phyloP scores from a whole-genome alignment of 2,113 vertebrate genomes.

The Tragelaphus strepsiceros region DNA sequence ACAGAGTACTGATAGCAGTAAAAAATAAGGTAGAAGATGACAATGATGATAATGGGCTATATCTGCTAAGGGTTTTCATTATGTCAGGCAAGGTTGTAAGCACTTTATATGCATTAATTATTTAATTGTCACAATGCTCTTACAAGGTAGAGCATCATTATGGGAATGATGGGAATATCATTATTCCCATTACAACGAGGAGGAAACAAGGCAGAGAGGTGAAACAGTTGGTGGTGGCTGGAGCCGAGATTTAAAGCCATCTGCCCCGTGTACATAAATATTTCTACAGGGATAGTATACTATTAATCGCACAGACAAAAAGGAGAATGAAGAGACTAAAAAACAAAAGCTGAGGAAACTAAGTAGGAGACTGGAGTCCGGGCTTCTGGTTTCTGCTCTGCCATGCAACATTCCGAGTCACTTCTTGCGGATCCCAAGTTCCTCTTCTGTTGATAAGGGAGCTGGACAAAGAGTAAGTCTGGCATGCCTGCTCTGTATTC shows the following conservation, averaged over 20 bases:
- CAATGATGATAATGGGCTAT: neutral
- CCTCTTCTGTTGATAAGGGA: neutral
- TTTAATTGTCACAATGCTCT: neutral
- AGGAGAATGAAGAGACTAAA: neutral
- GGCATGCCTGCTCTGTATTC: neutral
- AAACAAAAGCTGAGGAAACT: neutral
- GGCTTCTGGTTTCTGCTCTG: neutral
- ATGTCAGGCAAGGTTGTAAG: neutral
- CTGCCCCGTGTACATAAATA: neutral
- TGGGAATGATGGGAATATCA: neutral
- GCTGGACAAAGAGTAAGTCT: neutral
- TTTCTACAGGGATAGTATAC: neutral
- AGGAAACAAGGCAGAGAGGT: neutral
- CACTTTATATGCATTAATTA: neutral
- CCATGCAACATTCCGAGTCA: neutral
- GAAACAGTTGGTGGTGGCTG: neutral
- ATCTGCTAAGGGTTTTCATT: neutral
- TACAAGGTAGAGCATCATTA: neutral
- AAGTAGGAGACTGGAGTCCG: neutral
- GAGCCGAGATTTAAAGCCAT: neutral
- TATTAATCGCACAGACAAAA: neutral
- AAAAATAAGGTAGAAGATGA: neutral
- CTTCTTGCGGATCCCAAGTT: neutral
- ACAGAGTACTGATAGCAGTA: neutral
- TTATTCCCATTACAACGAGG: neutral